Conservation (phyloP, 2,797 vertebrate species). For the Semaprochilodus insignis region DNA sequence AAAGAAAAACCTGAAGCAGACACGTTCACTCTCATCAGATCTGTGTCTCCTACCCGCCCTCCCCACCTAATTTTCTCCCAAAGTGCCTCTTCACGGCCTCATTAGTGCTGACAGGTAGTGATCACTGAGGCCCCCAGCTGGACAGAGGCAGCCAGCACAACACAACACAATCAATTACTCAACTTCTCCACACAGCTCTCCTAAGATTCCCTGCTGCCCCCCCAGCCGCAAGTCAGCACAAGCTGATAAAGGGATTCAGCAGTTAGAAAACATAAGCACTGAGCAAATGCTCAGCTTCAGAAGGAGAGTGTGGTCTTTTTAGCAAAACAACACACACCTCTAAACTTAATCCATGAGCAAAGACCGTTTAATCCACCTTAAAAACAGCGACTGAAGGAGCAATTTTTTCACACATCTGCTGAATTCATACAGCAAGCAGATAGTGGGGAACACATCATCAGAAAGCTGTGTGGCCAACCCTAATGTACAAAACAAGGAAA, state of each 20-base stretch:
- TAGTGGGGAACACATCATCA: too few relatives aligned
- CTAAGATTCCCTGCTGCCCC: neutral
- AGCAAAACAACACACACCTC: neutral
- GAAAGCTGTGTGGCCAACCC: too few relatives aligned
- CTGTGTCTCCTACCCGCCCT: neutral
- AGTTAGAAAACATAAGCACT: constrained; percentile 1
- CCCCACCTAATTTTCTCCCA: neutral
- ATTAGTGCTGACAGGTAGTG: constrained; percentile 30
- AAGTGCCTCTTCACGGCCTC: constrained; percentile 5
- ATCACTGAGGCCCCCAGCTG: constrained; percentile 19
- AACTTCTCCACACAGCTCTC: neutral
- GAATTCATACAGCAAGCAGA: too few relatives aligned
- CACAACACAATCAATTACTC: constrained; percentile 23
- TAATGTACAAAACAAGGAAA: too few relatives aligned
- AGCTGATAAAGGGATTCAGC: constrained; percentile 7
- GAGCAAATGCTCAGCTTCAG: neutral
- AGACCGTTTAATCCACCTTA: neutral
- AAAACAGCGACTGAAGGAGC: neutral
- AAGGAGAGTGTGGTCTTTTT: neutral
- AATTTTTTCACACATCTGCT: too few relatives aligned
- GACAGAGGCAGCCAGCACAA: neutral
- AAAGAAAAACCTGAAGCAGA: neutral
- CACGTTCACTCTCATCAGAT: constrained; percentile 23
- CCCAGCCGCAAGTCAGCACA: neutral
- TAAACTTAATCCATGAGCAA: neutral